Evolutionary conservation across 2,113 vertebrate genomes (phyloP).

Genomic region (Martes martes): DNA sequence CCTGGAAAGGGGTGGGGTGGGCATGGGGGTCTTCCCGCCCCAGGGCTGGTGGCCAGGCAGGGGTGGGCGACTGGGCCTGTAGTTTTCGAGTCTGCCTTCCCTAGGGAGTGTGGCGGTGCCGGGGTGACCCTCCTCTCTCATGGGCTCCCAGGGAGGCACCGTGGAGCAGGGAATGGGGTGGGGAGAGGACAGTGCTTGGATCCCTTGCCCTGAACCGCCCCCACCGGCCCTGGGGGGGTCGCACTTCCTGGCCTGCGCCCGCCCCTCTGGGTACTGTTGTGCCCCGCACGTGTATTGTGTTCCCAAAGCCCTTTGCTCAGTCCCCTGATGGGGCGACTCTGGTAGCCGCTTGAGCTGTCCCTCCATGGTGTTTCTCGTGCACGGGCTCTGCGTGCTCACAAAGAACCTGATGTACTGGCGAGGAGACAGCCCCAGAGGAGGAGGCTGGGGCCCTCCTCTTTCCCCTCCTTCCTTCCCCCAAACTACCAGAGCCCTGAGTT

Average conservation of each 20-base stretch:
- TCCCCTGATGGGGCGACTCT: fast-evolving
- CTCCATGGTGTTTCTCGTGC: background rate
- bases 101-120: background rate
- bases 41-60: background rate
- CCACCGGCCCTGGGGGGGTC: background rate
- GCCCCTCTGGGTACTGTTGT: background rate
- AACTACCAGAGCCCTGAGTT: background rate
- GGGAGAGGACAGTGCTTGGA: background rate
- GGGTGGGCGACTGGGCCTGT: background rate
- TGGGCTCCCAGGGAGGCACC: background rate
- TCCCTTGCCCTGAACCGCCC: too few relatives aligned
- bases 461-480: background rate
- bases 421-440: background rate
- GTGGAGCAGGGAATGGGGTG: too few relatives aligned
- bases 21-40: background rate
- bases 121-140: background rate
- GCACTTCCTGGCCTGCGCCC: background rate
- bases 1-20: background rate
- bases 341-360: background rate
- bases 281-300: fast-evolving
- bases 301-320: background rate
- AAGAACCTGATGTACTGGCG: background rate
- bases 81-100: background rate
- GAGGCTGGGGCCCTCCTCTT: background rate
- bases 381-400: background rate